A percentile compares a stretch with the other conserved stretches of the same genome.
Evolutionary conservation across 2,797 vertebrate species (phyloP).

Genomic region (Lepus townsendii): DNA sequence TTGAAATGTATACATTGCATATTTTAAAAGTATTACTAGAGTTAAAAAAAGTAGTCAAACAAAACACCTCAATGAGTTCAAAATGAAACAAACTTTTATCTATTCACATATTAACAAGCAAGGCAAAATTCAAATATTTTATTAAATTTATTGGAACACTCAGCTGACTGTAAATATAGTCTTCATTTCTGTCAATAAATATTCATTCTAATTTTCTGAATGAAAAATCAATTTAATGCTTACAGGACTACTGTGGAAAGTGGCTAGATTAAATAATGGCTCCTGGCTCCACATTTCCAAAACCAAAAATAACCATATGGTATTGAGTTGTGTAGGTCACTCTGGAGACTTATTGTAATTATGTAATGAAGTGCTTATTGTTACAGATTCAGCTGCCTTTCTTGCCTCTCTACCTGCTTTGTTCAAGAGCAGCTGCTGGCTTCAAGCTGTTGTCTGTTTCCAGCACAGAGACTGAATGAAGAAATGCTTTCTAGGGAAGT

Average conservation of each 20-base stretch:
- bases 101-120: conserved; percentile 48
- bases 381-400: conserved; percentile 83
- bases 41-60: background rate
- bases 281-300: conserved; percentile 67
- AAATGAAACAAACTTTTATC: background rate
- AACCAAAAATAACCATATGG: conserved; percentile 86
- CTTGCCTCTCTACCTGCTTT: conserved; percentile 87
- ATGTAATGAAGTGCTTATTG: conserved; percentile 87
- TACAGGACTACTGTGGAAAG: conserved; percentile 77
- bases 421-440: conserved; percentile 87
- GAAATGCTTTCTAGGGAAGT: conserved; percentile 86
- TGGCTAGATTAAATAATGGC: conserved; percentile 70
- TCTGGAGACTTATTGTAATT: conserved; percentile 87
- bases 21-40: conserved; percentile 55
- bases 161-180: conserved; percentile 75
- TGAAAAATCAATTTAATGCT: conserved; percentile 81
- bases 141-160: conserved; percentile 64
- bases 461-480: conserved; percentile 80
- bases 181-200: conserved; percentile 79
- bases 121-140: conserved; percentile 69
- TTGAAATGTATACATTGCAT: conserved; percentile 61
- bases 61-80: background rate
- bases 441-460: conserved; percentile 87
- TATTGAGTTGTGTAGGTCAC: conserved; percentile 81
- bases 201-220: conserved; percentile 83